A percentile compares a stretch with the other conserved stretches of the same genome.
Evolutionary conservation across 2,888 invertebrate species (phyloP).

Genomic region (Netelia inedita): DNA sequence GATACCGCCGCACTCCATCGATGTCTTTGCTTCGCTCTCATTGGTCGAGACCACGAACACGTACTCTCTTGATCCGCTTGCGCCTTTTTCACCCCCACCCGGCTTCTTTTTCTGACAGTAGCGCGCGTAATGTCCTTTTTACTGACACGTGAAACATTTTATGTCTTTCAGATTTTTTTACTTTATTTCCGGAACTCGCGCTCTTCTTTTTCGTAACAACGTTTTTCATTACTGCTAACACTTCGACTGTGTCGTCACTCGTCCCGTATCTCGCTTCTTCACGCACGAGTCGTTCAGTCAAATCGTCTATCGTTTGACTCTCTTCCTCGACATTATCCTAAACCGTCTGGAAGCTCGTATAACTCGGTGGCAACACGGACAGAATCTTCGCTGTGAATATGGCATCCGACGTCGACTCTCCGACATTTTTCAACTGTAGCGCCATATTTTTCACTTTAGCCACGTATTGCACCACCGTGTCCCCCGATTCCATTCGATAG

Average conservation of each 20-base stretch:
- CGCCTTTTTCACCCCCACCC: constrained; percentile 43
- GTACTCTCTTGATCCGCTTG: constrained; percentile 32
- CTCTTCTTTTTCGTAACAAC: constrained; percentile 52
- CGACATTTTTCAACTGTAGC: constrained; percentile 59
- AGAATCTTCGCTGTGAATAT: constrained; percentile 62
- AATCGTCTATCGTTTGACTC: constrained; percentile 58
- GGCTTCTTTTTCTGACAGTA: constrained; percentile 46
- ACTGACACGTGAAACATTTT: constrained; percentile 59
- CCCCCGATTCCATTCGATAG: constrained; percentile 65
- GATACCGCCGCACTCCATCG: constrained; percentile 37
- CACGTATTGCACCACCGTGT: constrained; percentile 75
- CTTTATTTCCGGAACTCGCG: constrained; percentile 36
- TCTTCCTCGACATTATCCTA: constrained; percentile 59
- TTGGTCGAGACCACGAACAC: constrained; percentile 60
- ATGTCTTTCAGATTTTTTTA: constrained; percentile 48
- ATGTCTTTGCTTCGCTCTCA: constrained; percentile 34
- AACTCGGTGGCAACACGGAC: constrained; percentile 51
- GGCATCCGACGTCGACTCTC: constrained; percentile 41
- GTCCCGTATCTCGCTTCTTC: constrained; percentile 56
- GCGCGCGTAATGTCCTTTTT: constrained; percentile 62
- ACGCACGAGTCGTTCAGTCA: constrained; percentile 66
- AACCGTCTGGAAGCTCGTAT: constrained; percentile 47
- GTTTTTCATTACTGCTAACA: constrained; percentile 47
- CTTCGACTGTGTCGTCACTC: constrained; percentile 52
- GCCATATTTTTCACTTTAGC: constrained; percentile 76